Evolutionary conservation across 2,888 invertebrate species (phyloP).

Genomic region (Clusia tigrina): DNA sequence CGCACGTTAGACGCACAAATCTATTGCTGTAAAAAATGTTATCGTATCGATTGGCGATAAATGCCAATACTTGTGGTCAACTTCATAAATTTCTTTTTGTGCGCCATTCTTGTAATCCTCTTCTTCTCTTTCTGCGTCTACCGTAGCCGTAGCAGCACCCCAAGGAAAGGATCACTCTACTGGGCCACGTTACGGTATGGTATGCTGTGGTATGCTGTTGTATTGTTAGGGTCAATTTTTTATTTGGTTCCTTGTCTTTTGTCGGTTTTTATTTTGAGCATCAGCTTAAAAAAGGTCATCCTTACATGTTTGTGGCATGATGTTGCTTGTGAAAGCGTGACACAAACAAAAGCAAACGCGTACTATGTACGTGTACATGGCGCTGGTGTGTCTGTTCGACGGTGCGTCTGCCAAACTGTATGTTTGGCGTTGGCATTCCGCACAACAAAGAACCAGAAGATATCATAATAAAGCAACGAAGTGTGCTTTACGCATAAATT

Average conservation of each 20-base stretch:
- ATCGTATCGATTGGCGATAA: no score
- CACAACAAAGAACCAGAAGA: not conserved
- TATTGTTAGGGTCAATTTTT: no score
- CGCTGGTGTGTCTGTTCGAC: not conserved
- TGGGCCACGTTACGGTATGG: no score
- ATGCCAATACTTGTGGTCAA: not conserved
- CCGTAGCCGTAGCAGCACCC: no score
- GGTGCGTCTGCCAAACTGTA: not conserved
- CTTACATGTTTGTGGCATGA: not conserved
- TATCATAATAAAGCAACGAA: not conserved
- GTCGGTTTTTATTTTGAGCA: no score
- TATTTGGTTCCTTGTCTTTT: no score
- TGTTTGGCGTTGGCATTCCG: not conserved
- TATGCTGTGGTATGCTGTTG: no score
- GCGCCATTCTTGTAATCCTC: no score
- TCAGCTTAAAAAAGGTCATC: conserved; percentile 7
- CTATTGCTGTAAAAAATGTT: no score
- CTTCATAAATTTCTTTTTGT: not conserved
- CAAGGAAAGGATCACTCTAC: no score
- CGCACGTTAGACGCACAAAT: no score
- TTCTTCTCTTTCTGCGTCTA: no score
- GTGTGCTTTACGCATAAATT: conserved; percentile 12
- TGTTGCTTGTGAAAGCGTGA: not conserved
- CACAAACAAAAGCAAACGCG: not conserved
- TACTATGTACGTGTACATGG: not conserved